Evolutionary conservation across 2,113 vertebrate genomes (phyloP).

Genomic region (Sialia sialis): DNA sequence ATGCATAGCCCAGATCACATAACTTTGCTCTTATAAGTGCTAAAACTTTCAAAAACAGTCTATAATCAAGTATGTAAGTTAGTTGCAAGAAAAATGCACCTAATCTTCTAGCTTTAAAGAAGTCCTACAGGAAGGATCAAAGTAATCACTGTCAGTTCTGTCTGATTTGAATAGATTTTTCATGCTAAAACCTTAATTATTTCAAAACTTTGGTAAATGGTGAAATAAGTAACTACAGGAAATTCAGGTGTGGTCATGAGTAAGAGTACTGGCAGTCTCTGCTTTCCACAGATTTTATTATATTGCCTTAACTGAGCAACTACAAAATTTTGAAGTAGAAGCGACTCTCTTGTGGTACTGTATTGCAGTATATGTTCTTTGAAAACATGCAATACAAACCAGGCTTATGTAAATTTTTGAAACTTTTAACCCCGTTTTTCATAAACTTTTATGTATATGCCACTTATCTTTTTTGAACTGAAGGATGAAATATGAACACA

Average conservation of each 20-base stretch:
- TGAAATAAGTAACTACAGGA: neutral
- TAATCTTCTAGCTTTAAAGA: neutral
- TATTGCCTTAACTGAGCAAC: neutral
- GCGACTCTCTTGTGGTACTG: neutral
- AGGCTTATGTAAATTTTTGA: neutral
- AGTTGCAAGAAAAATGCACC: neutral
- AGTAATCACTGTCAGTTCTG: neutral
- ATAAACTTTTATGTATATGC: neutral
- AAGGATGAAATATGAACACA: slow-evolving; percentile 5
- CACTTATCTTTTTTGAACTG: neutral
- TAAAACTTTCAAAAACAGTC: neutral
- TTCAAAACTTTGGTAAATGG: neutral
- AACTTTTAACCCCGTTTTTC: neutral
- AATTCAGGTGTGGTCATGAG: neutral
- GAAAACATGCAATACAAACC: neutral
- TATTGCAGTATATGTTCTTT: neutral
- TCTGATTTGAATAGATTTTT: neutral
- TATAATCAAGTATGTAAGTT: neutral
- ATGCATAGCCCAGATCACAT: neutral
- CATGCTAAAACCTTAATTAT: neutral
- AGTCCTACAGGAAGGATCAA: neutral
- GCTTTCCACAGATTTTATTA: neutral
- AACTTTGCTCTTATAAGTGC: neutral
- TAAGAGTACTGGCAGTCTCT: neutral
- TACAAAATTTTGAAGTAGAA: neutral